These are phyloP conservation scores for Anseranas semipalmata DNA, from an alignment of 2,113 vertebrate genomes.

Conservation along the genomic window DNA sequence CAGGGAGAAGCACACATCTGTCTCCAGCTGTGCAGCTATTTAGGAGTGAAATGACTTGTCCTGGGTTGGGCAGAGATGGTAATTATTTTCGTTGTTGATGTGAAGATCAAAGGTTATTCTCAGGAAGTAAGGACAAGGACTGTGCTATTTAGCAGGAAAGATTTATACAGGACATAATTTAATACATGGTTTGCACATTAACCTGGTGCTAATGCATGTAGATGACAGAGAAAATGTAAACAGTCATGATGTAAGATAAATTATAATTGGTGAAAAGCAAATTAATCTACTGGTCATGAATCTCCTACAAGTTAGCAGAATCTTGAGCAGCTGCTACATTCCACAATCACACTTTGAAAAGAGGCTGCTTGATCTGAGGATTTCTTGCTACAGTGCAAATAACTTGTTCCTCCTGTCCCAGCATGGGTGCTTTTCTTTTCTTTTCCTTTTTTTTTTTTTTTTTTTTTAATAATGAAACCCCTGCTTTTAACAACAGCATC, in stretches of 20 bases:
- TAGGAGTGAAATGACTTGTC: slow-evolving; percentile 69
- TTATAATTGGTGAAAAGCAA: slow-evolving; percentile 76
- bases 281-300: slow-evolving; percentile 73
- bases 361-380: background rate
- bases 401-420: background rate
- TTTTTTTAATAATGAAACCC: background rate
- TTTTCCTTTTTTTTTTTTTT: background rate
- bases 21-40: slow-evolving; percentile 79
- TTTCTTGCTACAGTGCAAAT: slow-evolving; percentile 15
- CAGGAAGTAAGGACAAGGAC: slow-evolving; percentile 67
- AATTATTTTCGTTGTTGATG: slow-evolving; percentile 80
- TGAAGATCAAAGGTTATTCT: slow-evolving; percentile 81
- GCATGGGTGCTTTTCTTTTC: background rate
- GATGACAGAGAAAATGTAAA: slow-evolving; percentile 77
- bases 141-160: slow-evolving; percentile 68
- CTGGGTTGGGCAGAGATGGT: slow-evolving; percentile 62
- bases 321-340: slow-evolving; percentile 49
- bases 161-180: slow-evolving; percentile 72
- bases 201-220: slow-evolving; percentile 75
- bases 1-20: slow-evolving; percentile 79
- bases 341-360: slow-evolving; percentile 55
- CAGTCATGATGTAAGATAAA: slow-evolving; percentile 71
- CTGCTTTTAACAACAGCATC: background rate
- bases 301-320: slow-evolving; percentile 57
- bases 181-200: slow-evolving; percentile 72